These are phyloP conservation scores for Brachyhypopomus gauderio DNA, from an alignment of 2,113 vertebrate species.

Conservation along the genomic window DNA sequence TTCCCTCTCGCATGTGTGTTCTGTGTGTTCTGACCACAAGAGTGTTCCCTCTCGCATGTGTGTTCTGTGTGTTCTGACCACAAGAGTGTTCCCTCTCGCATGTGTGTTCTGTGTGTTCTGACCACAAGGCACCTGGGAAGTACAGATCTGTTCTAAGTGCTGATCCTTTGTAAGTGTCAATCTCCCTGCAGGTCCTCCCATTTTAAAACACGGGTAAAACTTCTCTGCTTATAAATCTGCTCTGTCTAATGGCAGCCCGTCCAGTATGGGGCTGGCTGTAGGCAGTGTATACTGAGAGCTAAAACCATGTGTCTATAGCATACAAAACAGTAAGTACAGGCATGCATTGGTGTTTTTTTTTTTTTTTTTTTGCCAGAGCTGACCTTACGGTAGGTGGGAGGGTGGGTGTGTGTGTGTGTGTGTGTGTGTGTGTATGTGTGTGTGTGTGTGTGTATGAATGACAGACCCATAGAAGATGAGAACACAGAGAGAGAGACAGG, in stretches of 20 bases:
- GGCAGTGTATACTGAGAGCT: background rate
- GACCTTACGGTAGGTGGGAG: background rate
- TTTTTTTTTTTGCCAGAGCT: background rate
- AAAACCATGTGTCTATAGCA: background rate
- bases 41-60: background rate
- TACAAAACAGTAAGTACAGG: background rate
- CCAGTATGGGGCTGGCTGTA: background rate
- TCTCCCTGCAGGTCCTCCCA: too few relatives aligned
- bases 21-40: too few relatives aligned
- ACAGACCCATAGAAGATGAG: background rate
- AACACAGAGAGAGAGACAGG: background rate
- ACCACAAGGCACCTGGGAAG: too few relatives aligned
- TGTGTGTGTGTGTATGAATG: slow-evolving; percentile 6
- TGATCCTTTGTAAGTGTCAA: too few relatives aligned
- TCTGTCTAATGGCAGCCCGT: too few relatives aligned
- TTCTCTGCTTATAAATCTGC: too few relatives aligned
- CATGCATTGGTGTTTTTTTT: background rate
- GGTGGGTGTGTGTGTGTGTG: background rate
- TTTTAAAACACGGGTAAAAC: too few relatives aligned
- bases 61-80: too few relatives aligned
- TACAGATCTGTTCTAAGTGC: too few relatives aligned
- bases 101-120: background rate
- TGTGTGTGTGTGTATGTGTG: background rate
- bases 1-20: background rate
- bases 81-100: background rate